These are phyloP conservation scores for Grallaria varia DNA, from an alignment of 2,113 vertebrate species.

Conservation along the genomic window DNA sequence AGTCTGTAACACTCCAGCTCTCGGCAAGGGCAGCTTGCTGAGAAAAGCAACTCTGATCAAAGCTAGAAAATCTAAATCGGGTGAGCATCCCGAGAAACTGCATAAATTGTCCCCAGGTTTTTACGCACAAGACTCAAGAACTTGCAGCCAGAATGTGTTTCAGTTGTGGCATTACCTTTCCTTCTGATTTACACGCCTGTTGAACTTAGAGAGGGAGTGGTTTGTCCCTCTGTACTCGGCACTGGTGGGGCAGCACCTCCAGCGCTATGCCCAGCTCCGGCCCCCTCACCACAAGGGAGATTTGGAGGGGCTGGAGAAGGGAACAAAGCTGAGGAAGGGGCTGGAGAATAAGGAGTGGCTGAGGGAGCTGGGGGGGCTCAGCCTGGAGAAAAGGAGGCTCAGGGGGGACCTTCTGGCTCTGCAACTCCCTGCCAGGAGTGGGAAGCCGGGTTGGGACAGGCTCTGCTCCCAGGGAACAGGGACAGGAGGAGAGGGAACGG, in stretches of 20 bases:
- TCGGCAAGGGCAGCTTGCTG: conserved; percentile 22
- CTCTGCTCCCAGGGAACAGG: neutral
- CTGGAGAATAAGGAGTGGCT: neutral
- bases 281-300: neutral
- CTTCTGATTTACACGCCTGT: neutral
- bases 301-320: neutral
- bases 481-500: neutral
- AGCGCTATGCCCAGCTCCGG: neutral
- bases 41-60: conserved; percentile 26
- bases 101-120: neutral
- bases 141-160: neutral
- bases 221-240: neutral
- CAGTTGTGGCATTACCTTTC: neutral
- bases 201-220: neutral
- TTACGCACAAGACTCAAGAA: neutral
- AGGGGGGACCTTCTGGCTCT: neutral
- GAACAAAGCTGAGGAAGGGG: rapidly evolving
- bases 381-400: neutral
- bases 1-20: neutral
- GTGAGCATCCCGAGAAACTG: neutral
- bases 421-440: neutral
- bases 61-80: neutral
- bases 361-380: neutral
- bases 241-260: rapidly evolving
- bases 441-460: rapidly evolving